Base-by-base conservation (phyloP, 2,888 invertebrate species). In the Ceramica pisi region DNA sequence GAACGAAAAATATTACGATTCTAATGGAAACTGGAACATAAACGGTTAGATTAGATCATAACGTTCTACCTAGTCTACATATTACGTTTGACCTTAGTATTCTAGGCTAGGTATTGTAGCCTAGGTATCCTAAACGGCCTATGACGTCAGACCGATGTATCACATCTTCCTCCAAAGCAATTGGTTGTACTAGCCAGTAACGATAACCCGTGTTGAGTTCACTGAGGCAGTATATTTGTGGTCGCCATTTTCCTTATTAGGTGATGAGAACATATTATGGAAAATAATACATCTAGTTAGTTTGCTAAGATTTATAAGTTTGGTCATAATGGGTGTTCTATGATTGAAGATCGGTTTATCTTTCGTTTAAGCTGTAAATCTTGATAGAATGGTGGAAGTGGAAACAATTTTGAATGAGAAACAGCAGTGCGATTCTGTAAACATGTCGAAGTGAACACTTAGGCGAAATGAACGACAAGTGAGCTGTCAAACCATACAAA, bases 71-170 rank as follows among this genome's bases (percentile, higher is more conserved):
- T 23, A 23, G 38, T 51, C 48, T n/a, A 41, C n/a, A 51, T 14
- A 41, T 53, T 19, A 38, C n/a, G 10, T 60, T 14, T 21, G 41
- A 51, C 56, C 50, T 73, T 46, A 57, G 23, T 12, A 21, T 63
- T 63, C 72, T 63, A 63, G 21, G 21, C 55, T 62, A 63, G n/a
- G 31, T 31, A 31, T 5, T 31, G 31, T 63, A 63, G 21, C 19
- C 48, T 62, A 63, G n/a, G 31, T 50, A 31, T 51, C 26, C 50
- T 50, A 64, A 56, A 59, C 59, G 8, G 23, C 38, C 46, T 26
- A 41, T 60, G 75, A 74, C 38, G 59, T 74, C 51, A 73, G n/a
- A 67, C 7, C 46, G 12, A 48, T 75, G 75, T 60, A 67, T 73
- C 59, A 74, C 23, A 38, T 59, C 59, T 53, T 74, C 59, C 51